phyloP scores from a whole-genome alignment of 1,140 invertebrate genomes.

The Zaprionus nigranus region DNA sequence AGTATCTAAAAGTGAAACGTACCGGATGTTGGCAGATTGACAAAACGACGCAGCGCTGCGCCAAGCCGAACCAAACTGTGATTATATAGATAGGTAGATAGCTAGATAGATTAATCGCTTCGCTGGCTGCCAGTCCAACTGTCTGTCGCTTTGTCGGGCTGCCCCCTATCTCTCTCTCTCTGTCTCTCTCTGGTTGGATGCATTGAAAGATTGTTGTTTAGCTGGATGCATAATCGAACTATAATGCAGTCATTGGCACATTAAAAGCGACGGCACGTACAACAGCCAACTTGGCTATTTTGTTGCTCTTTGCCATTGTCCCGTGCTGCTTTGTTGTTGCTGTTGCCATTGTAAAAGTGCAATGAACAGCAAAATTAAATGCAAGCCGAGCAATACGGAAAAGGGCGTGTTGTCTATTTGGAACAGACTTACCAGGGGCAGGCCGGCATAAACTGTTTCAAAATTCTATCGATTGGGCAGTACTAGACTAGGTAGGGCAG shows the following conservation, averaged over 20 bases:
- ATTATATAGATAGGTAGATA: slow-evolving; percentile 39
- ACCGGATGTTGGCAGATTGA: slow-evolving; percentile 78
- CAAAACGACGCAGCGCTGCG: slow-evolving; percentile 52
- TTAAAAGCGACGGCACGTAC: slow-evolving; percentile 57
- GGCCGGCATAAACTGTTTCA: slow-evolving; percentile 31
- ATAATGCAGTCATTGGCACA: slow-evolving; percentile 81
- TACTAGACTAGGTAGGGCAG: slow-evolving; percentile 6
- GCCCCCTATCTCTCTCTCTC: slow-evolving; percentile 15
- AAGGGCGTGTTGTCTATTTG: slow-evolving; percentile 73
- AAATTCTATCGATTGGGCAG: slow-evolving; percentile 44
- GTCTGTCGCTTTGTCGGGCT: slow-evolving; percentile 17
- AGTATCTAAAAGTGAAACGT: slow-evolving; percentile 76
- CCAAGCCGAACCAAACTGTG: slow-evolving; percentile 45
- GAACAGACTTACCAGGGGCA: slow-evolving; percentile 39
- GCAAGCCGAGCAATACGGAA: slow-evolving; percentile 77
- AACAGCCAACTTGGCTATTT: slow-evolving; percentile 53
- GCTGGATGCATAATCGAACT: slow-evolving; percentile 72
- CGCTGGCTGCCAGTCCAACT: slow-evolving; percentile 56
- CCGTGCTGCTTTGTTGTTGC: slow-evolving; percentile 39
- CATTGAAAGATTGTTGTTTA: slow-evolving; percentile 77
- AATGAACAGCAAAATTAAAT: slow-evolving; percentile 79
- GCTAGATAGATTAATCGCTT: slow-evolving; percentile 62
- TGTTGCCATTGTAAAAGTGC: slow-evolving; percentile 73
- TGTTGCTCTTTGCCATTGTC: slow-evolving; percentile 14
- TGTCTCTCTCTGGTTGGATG: slow-evolving; percentile 67